Conservation (phyloP, 2,113 vertebrate species). For the Smithornis capensis region DNA sequence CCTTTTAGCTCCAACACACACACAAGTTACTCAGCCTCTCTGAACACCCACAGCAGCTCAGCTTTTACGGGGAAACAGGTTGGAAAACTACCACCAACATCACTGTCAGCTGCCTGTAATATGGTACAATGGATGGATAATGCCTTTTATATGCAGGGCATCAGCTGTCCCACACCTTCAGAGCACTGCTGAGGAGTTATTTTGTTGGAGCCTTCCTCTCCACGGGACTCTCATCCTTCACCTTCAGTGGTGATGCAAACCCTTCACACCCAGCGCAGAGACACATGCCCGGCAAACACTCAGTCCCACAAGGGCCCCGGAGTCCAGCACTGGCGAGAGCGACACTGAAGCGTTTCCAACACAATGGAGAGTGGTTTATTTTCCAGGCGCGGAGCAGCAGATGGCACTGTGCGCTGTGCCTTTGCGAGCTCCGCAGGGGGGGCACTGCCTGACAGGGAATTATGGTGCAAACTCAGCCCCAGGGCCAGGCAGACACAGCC, state of each 20-base stretch:
- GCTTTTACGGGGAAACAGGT: background rate
- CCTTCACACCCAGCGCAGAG: background rate
- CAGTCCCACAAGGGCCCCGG: background rate
- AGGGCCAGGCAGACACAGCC: background rate
- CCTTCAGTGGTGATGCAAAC: background rate
- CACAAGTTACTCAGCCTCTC: background rate
- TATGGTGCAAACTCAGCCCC: background rate
- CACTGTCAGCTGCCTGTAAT: background rate
- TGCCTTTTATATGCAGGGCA: background rate
- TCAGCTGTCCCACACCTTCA: background rate
- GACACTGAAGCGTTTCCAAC: background rate
- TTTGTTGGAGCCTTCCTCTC: background rate
- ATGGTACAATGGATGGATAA: background rate
- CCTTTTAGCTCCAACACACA: background rate
- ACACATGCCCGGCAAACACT: fast-evolving
- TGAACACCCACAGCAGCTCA: background rate
- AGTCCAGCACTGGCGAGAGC: background rate
- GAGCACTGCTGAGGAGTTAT: background rate
- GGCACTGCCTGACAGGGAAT: background rate
- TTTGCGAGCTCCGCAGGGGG: constrained; percentile 1
- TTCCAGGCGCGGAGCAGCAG: constrained; percentile 45
- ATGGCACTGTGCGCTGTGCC: constrained; percentile 51
- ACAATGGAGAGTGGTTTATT: background rate
- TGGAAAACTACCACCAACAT: background rate
- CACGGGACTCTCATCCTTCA: fast-evolving